A percentile compares a stretch with the other conserved stretches of the same genome.
Evolutionary conservation across 2,113 vertebrate genomes (phyloP).

Genomic region (human (Homo sapiens)): GRCh38 chr18:75138001-75138500

Average conservation of each 20-base stretch:
- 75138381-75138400: neutral
- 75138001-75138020: too few relatives aligned
- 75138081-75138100: too few relatives aligned
- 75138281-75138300: neutral
- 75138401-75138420: neutral
- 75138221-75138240: neutral
- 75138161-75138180: too few relatives aligned
- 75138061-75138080: too few relatives aligned
- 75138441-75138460: neutral
- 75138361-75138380: neutral
- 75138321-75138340: neutral
- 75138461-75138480: neutral
- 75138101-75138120: too few relatives aligned
- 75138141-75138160: too few relatives aligned
- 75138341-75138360: neutral
- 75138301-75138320: neutral
- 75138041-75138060: too few relatives aligned
- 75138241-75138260: neutral
- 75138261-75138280: too few relatives aligned
- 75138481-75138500: neutral
- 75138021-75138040: too few relatives aligned
- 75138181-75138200: too few relatives aligned
- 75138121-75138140: too few relatives aligned
- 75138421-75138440: neutral
- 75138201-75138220: neutral